A percentile compares a stretch with the other conserved stretches of the same genome.
Evolutionary conservation across 92 coral and sea anemone genomes (phyloP).

Genomic region (Galaxea fascicularis): DNA sequence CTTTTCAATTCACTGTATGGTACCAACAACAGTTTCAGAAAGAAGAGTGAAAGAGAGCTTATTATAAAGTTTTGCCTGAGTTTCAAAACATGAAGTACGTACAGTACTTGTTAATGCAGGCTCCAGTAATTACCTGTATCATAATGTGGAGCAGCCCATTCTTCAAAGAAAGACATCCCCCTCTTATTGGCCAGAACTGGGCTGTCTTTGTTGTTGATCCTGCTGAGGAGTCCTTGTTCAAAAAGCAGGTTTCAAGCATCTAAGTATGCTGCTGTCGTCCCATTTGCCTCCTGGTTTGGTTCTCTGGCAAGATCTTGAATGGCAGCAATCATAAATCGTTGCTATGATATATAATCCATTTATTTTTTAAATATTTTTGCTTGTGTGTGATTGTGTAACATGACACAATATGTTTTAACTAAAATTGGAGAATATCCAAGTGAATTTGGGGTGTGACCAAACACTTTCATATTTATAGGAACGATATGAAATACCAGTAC

Average conservation of each 20-base stretch:
- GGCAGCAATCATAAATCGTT: constrained; percentile 47
- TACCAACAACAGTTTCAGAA: too few species aligned
- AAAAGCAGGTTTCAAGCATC: constrained; percentile 49
- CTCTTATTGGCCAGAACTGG: constrained; percentile 9
- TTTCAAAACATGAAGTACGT: not conserved
- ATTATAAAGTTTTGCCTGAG: not conserved
- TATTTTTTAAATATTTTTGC: not conserved
- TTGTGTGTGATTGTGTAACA: not conserved
- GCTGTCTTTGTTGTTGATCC: not conserved
- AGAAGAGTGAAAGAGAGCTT: too few species aligned
- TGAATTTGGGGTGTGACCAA: too few species aligned
- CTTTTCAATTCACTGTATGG: too few species aligned
- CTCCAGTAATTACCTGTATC: constrained; percentile 16
- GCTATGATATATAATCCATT: constrained; percentile 12
- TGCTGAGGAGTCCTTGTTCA: constrained; percentile 43
- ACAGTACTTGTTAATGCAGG: not conserved
- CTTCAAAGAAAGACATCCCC: constrained; percentile 17
- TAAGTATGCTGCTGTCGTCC: constrained; percentile 13
- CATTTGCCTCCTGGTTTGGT: not conserved
- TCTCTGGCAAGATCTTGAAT: not conserved
- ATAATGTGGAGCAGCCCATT: constrained; percentile 25
- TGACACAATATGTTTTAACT: not conserved
- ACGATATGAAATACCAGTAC: too few species aligned
- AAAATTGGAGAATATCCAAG: too few species aligned
- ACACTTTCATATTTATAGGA: too few species aligned